Evolutionary conservation across 1,140 invertebrate genomes (phyloP).

Genomic region (Coptotermes formosanus): DNA sequence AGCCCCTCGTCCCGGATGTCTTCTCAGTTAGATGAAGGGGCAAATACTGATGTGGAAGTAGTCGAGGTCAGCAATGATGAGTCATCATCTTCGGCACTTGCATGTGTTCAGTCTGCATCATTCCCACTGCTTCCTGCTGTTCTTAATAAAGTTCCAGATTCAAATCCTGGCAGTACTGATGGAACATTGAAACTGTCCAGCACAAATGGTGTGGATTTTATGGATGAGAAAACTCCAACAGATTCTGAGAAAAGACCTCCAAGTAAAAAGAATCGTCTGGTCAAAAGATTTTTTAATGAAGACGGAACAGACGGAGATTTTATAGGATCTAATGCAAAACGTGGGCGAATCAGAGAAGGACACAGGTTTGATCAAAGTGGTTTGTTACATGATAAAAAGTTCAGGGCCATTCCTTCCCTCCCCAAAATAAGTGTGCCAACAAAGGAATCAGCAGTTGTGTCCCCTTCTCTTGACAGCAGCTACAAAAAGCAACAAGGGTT

Average conservation of each 20-base stretch:
- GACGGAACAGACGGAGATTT: not conserved
- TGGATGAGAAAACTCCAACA: not conserved
- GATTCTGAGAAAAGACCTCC: slow-evolving; percentile 5
- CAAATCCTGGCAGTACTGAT: not conserved
- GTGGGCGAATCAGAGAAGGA: slow-evolving; percentile 5
- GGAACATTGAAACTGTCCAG: not conserved
- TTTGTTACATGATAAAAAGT: not conserved
- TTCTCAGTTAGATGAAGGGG: not conserved
- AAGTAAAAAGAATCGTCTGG: not conserved
- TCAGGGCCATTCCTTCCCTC: not conserved
- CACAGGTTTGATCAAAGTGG: not conserved
- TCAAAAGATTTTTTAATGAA: not conserved
- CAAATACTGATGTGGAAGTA: slow-evolving; percentile 22
- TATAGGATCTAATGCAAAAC: not conserved
- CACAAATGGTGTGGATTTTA: not conserved
- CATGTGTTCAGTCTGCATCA: not conserved
- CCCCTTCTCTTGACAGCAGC: not conserved
- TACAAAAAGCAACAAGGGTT: not conserved
- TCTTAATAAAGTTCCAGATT: slow-evolving; percentile 5
- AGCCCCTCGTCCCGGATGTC: not conserved
- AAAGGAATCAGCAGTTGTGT: not conserved
- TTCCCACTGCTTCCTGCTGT: not conserved
- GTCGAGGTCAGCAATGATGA: slow-evolving; percentile 19
- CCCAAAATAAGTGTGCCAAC: slow-evolving; percentile 11
- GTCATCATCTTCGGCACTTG: slow-evolving; percentile 16